These are phyloP conservation scores for Fratercula arctica DNA, from an alignment of 2,797 vertebrate genomes.

Conservation along the genomic window DNA sequence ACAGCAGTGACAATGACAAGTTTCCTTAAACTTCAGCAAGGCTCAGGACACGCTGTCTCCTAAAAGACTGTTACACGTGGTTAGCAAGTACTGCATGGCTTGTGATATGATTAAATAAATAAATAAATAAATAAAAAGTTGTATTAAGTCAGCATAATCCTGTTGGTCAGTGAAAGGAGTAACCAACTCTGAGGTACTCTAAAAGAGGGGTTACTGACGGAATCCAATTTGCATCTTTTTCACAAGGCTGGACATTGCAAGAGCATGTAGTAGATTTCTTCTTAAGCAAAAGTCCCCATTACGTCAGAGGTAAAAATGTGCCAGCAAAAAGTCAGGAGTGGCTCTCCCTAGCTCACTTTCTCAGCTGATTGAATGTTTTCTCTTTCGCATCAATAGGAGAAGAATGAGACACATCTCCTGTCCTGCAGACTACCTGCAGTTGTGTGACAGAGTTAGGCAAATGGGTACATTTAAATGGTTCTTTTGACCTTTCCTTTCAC, in stretches of 20 bases:
- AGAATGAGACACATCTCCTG: not conserved
- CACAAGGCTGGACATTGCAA: not conserved
- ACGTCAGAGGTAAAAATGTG: not conserved
- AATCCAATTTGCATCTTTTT: not conserved
- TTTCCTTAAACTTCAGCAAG: not conserved
- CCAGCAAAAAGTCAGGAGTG: not conserved
- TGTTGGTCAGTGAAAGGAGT: not conserved
- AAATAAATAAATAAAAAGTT: too few relatives aligned
- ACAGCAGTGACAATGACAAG: not conserved
- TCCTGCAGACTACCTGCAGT: not conserved
- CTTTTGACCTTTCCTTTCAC: not conserved
- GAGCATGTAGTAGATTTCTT: not conserved
- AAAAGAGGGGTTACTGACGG: not conserved
- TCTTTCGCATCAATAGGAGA: not conserved
- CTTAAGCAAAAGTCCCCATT: not conserved
- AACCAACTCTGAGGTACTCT: not conserved
- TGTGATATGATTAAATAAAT: not conserved
- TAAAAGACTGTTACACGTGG: not conserved
- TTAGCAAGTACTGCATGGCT: not conserved
- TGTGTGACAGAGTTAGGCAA: not conserved
- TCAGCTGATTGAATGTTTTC: not conserved
- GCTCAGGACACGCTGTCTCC: not conserved
- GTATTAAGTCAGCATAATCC: not conserved
- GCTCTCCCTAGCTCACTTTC: not conserved
- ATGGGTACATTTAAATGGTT: not conserved